These are phyloP conservation scores for Calidris pygmaea DNA, from an alignment of 2,113 vertebrate species.

Conservation along the genomic window DNA sequence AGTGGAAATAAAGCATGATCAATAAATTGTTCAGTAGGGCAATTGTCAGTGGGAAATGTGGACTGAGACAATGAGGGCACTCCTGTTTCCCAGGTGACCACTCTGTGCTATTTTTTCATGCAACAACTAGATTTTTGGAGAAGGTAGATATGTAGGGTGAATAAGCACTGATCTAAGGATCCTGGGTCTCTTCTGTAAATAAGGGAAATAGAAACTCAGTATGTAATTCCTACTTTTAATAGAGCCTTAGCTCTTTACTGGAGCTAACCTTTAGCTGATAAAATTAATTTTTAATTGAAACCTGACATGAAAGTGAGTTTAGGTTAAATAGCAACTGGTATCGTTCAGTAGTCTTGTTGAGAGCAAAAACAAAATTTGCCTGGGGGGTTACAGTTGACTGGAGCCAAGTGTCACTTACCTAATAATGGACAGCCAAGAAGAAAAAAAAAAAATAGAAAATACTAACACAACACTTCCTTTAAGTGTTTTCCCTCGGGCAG, in stretches of 20 bases:
- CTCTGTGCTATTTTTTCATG: not conserved
- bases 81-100: not conserved
- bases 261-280: not conserved
- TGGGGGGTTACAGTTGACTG: not conserved
- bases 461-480: not conserved
- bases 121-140: not conserved
- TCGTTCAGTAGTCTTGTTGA: not conserved
- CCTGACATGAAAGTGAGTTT: not conserved
- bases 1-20: not conserved
- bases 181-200: not conserved
- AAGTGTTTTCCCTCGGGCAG: not conserved
- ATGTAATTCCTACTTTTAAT: not conserved
- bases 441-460: not conserved
- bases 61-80: not conserved
- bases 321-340: not conserved
- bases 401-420: not conserved
- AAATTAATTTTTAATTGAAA: slow-evolving; percentile 4
- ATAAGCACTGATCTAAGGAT: not conserved
- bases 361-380: not conserved
- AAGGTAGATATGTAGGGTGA: not conserved
- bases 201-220: not conserved
- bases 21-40: not conserved
- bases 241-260: not conserved
- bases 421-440: not conserved
- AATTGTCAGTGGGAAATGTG: not conserved